These are phyloP conservation scores for Eumacrocentrus americanus DNA, from an alignment of 2,888 invertebrate genomes.

Conservation along the genomic window DNA sequence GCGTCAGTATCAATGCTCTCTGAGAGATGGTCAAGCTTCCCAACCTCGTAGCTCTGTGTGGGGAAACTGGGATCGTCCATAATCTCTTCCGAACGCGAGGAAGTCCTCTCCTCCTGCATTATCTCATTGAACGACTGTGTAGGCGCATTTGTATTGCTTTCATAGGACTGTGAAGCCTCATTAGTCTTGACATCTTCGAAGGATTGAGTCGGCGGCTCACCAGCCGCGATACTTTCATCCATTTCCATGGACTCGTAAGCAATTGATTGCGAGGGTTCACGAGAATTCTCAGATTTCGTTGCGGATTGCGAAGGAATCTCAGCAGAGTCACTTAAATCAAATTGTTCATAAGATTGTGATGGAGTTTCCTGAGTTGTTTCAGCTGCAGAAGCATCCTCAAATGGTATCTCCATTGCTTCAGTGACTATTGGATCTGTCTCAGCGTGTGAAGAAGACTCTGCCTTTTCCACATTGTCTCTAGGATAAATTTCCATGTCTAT, in stretches of 20 bases:
- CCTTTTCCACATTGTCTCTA: constrained; percentile 20
- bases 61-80: constrained; percentile 55
- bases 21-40: constrained; percentile 48
- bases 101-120: constrained; percentile 44
- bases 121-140: constrained; percentile 56
- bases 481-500: no score
- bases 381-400: constrained; percentile 40
- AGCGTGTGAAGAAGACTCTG: constrained; percentile 27
- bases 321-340: constrained; percentile 44
- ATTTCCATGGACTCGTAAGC: constrained; percentile 49
- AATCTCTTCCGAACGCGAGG: constrained; percentile 30
- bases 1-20: constrained; percentile 52
- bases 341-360: constrained; percentile 55
- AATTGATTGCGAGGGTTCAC: constrained; percentile 52
- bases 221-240: constrained; percentile 41
- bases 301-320: constrained; percentile 54
- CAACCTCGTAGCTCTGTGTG: constrained; percentile 56
- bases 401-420: constrained; percentile 39
- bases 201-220: constrained; percentile 53
- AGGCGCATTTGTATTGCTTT: constrained; percentile 47
- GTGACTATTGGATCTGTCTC: constrained; percentile 14
- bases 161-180: constrained; percentile 51
- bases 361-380: constrained; percentile 49
- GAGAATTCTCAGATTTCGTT: constrained; percentile 48
- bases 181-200: constrained; percentile 49